Conservation (phyloP, 2,797 vertebrate species). For the Lepus oiostolus region DNA sequence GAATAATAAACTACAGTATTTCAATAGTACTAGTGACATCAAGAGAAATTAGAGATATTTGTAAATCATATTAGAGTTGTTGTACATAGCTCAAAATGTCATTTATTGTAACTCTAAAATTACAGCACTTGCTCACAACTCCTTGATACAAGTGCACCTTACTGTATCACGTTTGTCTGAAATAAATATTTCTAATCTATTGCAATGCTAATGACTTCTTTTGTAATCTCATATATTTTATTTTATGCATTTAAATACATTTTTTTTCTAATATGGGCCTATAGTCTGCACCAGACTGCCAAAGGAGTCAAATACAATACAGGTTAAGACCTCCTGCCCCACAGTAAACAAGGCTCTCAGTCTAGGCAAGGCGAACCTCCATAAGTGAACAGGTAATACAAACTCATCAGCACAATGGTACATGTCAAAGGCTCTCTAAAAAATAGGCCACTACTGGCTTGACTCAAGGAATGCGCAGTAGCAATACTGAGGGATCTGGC, state of each 20-base stretch:
- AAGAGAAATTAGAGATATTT: conserved; percentile 59
- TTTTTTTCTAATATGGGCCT: conserved; percentile 34
- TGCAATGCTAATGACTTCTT: not conserved
- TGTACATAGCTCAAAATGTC: conserved; percentile 16
- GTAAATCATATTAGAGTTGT: conserved; percentile 22
- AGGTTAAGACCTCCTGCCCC: not conserved
- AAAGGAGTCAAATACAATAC: not conserved
- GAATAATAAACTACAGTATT: not conserved
- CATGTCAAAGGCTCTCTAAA: not conserved
- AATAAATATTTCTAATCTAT: conserved; percentile 24
- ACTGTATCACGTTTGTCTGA: not conserved
- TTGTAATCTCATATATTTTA: not conserved
- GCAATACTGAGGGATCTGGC: not conserved
- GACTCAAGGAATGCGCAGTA: not conserved
- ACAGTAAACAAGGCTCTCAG: not conserved
- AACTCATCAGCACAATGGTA: not conserved
- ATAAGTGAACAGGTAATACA: not conserved
- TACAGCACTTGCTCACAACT: not conserved
- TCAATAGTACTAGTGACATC: not conserved
- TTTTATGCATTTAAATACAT: conserved; percentile 34
- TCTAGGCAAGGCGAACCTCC: not conserved
- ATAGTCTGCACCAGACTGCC: not conserved
- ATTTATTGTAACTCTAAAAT: conserved; percentile 28
- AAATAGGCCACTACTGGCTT: not conserved
- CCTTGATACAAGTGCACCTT: not conserved